Conservation (phyloP, 1,140 invertebrate species). For the Aphidius ervi region DNA sequence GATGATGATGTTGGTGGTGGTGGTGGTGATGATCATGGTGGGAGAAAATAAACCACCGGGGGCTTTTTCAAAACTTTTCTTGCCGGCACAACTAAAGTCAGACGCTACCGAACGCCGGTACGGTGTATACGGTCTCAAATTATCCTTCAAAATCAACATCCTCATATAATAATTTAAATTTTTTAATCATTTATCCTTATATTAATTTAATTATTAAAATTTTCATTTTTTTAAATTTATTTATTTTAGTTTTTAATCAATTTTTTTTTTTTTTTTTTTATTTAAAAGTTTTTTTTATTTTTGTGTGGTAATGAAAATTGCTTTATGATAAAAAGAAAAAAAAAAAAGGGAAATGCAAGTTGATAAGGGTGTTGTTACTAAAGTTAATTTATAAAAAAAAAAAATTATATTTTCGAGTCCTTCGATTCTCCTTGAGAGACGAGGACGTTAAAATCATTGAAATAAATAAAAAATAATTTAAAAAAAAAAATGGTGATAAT, state of each 20-base stretch:
- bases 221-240: no score
- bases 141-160: not conserved
- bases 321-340: no score
- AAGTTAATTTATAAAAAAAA: not conserved
- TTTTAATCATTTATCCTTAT: not conserved
- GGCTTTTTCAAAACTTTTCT: slow-evolving; percentile 53
- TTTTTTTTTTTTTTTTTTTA: not conserved
- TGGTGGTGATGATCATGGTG: slow-evolving; percentile 1
- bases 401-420: not conserved
- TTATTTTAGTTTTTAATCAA: not conserved
- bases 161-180: not conserved
- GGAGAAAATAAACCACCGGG: slow-evolving; percentile 30
- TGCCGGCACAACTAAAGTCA: slow-evolving; percentile 37
- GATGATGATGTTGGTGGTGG: no score
- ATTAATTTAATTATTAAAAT: no score
- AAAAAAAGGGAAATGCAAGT: not conserved
- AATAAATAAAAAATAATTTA: not conserved
- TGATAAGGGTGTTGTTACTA: not conserved
- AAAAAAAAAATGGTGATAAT: slow-evolving; percentile 12
- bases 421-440: not conserved
- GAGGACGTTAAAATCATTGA: not conserved
- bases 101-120: slow-evolving; percentile 50
- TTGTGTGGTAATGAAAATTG: not conserved
- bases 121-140: slow-evolving; percentile 32
- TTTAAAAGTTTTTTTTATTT: not conserved